Conservation (phyloP, 2,888 invertebrate genomes). For the Drosophila hamatofila region DNA sequence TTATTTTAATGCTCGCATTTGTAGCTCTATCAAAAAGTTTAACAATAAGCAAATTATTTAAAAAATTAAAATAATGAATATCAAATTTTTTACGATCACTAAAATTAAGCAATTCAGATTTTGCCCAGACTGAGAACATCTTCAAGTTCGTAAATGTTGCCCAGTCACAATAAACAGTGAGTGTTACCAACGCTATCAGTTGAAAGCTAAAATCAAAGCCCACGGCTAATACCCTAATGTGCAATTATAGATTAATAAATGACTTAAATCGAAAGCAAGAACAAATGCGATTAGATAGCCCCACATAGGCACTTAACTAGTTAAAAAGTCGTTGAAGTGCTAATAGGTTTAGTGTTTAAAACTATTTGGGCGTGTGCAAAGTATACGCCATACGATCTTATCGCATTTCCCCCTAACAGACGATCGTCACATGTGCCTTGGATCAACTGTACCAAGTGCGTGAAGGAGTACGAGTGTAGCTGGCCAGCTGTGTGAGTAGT, state of each 20-base stretch:
- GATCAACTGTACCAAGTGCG: slow-evolving; percentile 54
- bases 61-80: no score
- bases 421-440: slow-evolving; percentile 28
- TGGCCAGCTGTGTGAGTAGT: background rate
- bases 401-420: slow-evolving; percentile 17
- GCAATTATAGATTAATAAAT: slow-evolving; percentile 59
- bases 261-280: slow-evolving; percentile 13
- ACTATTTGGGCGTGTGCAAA: slow-evolving; percentile 15
- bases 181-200: slow-evolving; percentile 32
- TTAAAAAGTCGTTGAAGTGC: slow-evolving; percentile 31
- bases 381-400: slow-evolving; percentile 25
- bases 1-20: no score
- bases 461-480: background rate
- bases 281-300: slow-evolving; percentile 57
- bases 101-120: background rate
- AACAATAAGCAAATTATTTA: no score
- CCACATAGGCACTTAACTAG: slow-evolving; percentile 9
- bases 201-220: slow-evolving; percentile 57
- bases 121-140: background rate
- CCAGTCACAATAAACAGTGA: slow-evolving; percentile 26
- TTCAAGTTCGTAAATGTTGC: background rate
- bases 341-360: slow-evolving; percentile 34
- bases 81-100: no score
- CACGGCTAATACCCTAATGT: slow-evolving; percentile 49
- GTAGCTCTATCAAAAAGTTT: rapidly evolving